Conservation (phyloP, 2,113 vertebrate genomes). For the Henicopernis longicauda region DNA sequence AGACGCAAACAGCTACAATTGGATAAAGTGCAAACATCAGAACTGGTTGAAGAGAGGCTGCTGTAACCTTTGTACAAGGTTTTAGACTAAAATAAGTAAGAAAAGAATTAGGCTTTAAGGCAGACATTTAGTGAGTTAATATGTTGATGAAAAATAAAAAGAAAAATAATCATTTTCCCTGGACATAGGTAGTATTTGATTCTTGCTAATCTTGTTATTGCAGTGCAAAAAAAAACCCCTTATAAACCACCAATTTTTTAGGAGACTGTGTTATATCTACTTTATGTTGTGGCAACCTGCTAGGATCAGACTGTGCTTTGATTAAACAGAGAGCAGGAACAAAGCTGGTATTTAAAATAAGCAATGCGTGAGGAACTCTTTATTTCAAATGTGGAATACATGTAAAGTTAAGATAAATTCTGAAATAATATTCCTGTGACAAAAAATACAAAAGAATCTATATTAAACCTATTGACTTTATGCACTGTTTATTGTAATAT, state of each 20-base stretch:
- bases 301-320: background rate
- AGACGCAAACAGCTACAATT: background rate
- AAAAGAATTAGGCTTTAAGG: background rate
- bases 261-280: background rate
- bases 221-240: accelerated
- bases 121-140: background rate
- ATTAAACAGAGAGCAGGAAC: background rate
- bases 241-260: background rate
- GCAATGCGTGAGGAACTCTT: background rate
- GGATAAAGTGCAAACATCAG: background rate
- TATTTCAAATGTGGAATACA: background rate
- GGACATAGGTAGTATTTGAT: background rate
- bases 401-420: background rate
- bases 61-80: background rate
- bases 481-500: background rate
- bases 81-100: background rate
- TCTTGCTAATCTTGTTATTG: background rate
- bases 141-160: background rate
- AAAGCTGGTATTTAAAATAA: background rate
- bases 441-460: background rate
- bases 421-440: background rate
- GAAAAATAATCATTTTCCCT: background rate
- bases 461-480: background rate
- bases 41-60: background rate
- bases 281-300: background rate